Evolutionary conservation across 2,797 vertebrate species (phyloP), one percentile per base, ranked within the genome.

Genomic region (Pteronotus mesoamericanus): DNA sequence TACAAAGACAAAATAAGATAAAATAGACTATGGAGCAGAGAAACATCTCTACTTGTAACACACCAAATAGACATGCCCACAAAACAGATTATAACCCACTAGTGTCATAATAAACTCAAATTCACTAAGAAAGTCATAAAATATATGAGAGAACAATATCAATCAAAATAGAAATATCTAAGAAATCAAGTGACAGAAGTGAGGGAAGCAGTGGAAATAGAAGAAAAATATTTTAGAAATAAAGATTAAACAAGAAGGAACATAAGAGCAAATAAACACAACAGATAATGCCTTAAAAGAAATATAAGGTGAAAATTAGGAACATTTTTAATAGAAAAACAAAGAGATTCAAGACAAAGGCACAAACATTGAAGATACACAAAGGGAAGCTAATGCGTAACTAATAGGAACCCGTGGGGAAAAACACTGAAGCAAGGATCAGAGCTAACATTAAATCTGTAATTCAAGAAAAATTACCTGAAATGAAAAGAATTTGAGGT

Each of bases 371-470:
- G n/a, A 83, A 92, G 86, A 80, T 19, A 39, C 44, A 29, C 77
- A 94, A 75, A 94, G 37, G 77, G 69, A 51, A 84, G 57, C 51
- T 87, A 89, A 94, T 39, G 82, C 69, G 53, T 75, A 69, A 80
- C 57, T 96, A 83, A 89, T 16, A 29, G 26, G 68, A 74, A 12
- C 2, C 12, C 10, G 48, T 75, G 61, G 44, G 42, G 71, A 46
- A 82, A 74, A 66, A 89, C 89, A 78, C 29, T 42, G 80, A 87
- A 79, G 16, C 15, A 51, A 57, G 34, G 39, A 80, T n/a, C 19
- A 66, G 32, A 94, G 57, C 21, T 59, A 42, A 42, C 37, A 44
- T 18, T 61, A 53, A 88, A 66, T 69, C 44, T 87, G 0, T n/a
- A 77, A 57, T 64, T 89, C 42, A 74, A 88, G 86, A 64, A 82